Conservation (phyloP, 1,140 invertebrate genomes). For the Aphelinus certus region DNA sequence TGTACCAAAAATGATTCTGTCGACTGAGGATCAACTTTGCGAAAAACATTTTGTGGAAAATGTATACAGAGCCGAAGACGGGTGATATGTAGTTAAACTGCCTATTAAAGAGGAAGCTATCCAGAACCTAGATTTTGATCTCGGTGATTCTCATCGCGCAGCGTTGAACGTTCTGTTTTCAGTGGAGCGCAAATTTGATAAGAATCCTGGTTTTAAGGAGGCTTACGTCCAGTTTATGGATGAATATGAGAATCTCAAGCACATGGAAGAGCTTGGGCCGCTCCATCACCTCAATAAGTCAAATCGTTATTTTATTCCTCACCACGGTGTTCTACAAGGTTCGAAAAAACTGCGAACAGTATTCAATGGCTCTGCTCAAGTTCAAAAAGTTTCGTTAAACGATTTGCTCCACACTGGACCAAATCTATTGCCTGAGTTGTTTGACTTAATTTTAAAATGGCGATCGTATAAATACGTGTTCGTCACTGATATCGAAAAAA, state of each 20-base stretch:
- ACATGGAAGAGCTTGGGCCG: slow-evolving; percentile 9
- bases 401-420: too few relatives aligned
- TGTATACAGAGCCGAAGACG: too few relatives aligned
- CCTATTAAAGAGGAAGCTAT: too few relatives aligned
- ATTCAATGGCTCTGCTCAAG: neutral
- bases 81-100: too few relatives aligned
- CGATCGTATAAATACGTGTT: neutral
- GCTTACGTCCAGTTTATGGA: neutral
- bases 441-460: slow-evolving; percentile 36
- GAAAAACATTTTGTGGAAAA: too few relatives aligned
- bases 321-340: neutral
- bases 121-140: too few relatives aligned
- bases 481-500: slow-evolving; percentile 25
- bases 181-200: neutral
- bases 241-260: neutral
- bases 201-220: neutral
- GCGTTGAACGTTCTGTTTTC: too few relatives aligned
- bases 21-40: too few relatives aligned
- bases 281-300: neutral
- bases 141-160: too few relatives aligned
- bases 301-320: neutral
- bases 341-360: neutral
- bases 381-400: too few relatives aligned
- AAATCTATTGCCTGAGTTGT: slow-evolving; percentile 4
- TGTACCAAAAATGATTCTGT: too few relatives aligned